Base-by-base conservation (phyloP, 2,888 invertebrate genomes). In the Aleiodes testaceus region DNA sequence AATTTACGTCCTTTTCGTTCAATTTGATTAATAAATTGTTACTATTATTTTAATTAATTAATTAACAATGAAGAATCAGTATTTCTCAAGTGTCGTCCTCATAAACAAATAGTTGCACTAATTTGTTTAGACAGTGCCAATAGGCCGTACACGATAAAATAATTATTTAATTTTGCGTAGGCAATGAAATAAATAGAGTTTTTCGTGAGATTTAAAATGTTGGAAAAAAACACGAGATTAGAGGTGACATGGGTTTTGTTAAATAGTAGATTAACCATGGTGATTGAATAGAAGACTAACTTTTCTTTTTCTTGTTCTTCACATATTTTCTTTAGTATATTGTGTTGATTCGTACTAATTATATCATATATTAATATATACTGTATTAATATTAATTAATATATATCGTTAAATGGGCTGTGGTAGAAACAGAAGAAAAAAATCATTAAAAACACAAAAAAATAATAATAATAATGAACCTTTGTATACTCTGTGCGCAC, bases 341-440 rank as follows among this genome's bases (percentile, higher is more conserved):
- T 49, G 14, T 49, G 49, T 49, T 49, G 59, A 59, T 18, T 36
- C 59, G 59, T 78, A 75, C 77, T 77, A 74, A 76, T 73, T 76
- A 78, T 70, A 77, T 74, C 67, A 59, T 36, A 59, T 16, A n/a
- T 45, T 55, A 16, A 55, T 26, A 55, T 55, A 61, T 42, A 18
- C 14, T 36, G 55, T 30, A 36, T 20, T 16, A 42, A 77, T 77
- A 79, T 71, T 77, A 77, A 78, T 75, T 75, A 74, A 79, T 79
- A 81, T 82, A 81, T 81, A 84, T 84, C 83, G 81, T 85, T 85
- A 82, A 85, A 85, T 85, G 82, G 85, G 85, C 86, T 86, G 85
- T 86, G 85, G 85, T 85, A 85, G 82, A 83, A 74, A 55, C 45
- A 30, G 18, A 63, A 59, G 18, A 61, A 59, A 66, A 68, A 59